Percentiles rank a stretch among this genome's conserved stretches.
phyloP scores from a whole-genome alignment of 2,113 vertebrate genomes.

The Catharus bicknelli region DNA sequence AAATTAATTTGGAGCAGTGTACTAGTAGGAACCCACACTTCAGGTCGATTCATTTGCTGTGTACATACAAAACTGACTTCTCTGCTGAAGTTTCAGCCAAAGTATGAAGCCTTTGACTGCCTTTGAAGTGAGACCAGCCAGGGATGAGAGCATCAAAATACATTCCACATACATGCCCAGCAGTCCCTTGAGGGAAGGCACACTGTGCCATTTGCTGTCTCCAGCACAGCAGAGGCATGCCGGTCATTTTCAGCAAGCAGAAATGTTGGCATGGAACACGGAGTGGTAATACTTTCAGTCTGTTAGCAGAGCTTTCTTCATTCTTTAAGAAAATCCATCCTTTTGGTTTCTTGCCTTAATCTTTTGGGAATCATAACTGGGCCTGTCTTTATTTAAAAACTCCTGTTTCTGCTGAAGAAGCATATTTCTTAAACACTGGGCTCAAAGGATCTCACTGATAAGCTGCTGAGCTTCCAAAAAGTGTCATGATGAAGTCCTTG shows the following conservation, averaged over 20 bases:
- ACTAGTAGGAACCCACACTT: not conserved
- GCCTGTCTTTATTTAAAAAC: slow-evolving; percentile 12
- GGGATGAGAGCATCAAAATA: not conserved
- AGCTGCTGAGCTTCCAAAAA: slow-evolving; percentile 17
- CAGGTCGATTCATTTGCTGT: not conserved
- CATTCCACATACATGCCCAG: not conserved
- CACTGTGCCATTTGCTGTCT: not conserved
- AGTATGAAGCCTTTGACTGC: not conserved
- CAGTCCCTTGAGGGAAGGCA: not conserved
- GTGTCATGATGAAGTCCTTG: not conserved
- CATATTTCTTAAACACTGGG: not conserved
- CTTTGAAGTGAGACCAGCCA: not conserved
- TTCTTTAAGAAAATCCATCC: not conserved
- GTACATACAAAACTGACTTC: not conserved
- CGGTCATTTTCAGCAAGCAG: not conserved
- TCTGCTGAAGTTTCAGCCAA: not conserved
- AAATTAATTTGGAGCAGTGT: not conserved
- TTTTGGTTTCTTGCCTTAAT: not conserved
- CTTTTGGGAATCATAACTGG: not conserved
- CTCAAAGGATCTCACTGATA: not conserved
- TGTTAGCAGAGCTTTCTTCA: not conserved
- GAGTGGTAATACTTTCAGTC: not conserved
- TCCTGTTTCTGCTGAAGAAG: not conserved
- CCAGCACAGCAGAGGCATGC: not conserved
- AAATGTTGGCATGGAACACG: not conserved